Base-by-base conservation (phyloP, 2,797 vertebrate genomes). In the Rhinophrynus dorsalis region DNA sequence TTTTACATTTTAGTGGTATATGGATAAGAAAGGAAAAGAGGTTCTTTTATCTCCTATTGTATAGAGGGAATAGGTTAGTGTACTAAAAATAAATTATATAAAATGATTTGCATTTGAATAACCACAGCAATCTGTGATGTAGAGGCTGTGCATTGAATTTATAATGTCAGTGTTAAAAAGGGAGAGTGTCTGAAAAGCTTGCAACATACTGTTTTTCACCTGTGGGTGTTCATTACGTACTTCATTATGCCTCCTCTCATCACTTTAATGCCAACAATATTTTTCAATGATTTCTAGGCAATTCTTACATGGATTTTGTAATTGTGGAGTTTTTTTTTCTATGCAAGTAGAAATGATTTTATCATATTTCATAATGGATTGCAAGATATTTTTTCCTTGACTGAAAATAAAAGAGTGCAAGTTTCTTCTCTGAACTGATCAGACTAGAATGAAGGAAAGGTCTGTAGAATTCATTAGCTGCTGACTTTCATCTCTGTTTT, bases 201-300 rank as follows among this genome's bases (percentile, higher is more conserved):
- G 13, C 17, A 54, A 51, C 65, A 68, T 50, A 27, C 17, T 40
- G 48, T 13, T 54, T 21, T 30, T 59, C 33, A 68, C 65, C 55
- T 59, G 65, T 59, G 20, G 56, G 67, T 42, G 45, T 68, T 51
- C 11, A 26, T 59, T 51, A 68, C 67, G 42, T 24, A 37, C 40
- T 52, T 60, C 52, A 52, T 51, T 68, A 68, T 68, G 27, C 57
- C 57, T 44, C 57, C 45, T 69, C 67, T 63, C 59, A 63, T 70
- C 29, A 27, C 3, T 55, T 21, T 12, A 7, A 32, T 61, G 45
- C 37, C 48, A 55, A 27, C 10, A 32, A 70, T 55, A 37, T 47
- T 55, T 54, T 37, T 56, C 7, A 38, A 35, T 27, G 17, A 2
- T 47, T 38, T 42, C 35, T 54, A 13, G 29, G 21, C 50, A 24